These are phyloP conservation scores for Calameuta pallipes DNA, from an alignment of 2,888 invertebrate species.

Conservation along the genomic window DNA sequence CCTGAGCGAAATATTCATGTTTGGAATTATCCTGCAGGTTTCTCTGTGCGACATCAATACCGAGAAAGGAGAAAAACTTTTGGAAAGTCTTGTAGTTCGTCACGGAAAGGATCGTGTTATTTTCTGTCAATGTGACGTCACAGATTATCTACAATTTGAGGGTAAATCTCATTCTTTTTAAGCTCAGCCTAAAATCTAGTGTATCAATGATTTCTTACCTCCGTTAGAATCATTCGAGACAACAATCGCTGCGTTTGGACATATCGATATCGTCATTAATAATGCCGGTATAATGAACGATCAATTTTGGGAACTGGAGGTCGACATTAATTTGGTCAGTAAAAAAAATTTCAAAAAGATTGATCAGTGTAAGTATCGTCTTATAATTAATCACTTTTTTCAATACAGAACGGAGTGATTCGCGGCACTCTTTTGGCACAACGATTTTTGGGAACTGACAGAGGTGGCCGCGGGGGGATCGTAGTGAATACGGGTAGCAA, in stretches of 20 bases:
- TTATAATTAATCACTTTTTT: not conserved
- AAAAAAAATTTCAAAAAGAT: not conserved
- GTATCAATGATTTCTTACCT: slow-evolving; percentile 9
- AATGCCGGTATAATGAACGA: slow-evolving; percentile 86
- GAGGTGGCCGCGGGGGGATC: slow-evolving; percentile 80
- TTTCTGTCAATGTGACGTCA: slow-evolving; percentile 81
- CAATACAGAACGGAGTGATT: slow-evolving; percentile 78
- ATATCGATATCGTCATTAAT: slow-evolving; percentile 82
- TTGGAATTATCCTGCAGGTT: slow-evolving; percentile 68
- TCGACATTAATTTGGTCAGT: slow-evolving; percentile 81
- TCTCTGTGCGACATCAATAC: slow-evolving; percentile 80
- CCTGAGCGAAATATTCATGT: not conserved
- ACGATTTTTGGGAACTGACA: slow-evolving; percentile 80
- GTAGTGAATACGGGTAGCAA: slow-evolving; percentile 83
- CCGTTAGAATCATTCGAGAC: slow-evolving; percentile 77
- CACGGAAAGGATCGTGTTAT: slow-evolving; percentile 78
- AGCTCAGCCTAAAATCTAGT: not conserved
- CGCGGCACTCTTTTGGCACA: slow-evolving; percentile 80
- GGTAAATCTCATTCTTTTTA: slow-evolving; percentile 65
- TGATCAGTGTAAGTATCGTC: not conserved
- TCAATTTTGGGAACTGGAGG: slow-evolving; percentile 79
- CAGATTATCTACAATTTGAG: slow-evolving; percentile 83
- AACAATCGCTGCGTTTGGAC: slow-evolving; percentile 78
- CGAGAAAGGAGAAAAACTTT: slow-evolving; percentile 77
- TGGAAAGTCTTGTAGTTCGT: slow-evolving; percentile 73